A percentile compares a stretch with the other conserved stretches of the same genome.
Evolutionary conservation across 2,797 vertebrate genomes (phyloP).

Genomic region (Okamejei kenojei): DNA sequence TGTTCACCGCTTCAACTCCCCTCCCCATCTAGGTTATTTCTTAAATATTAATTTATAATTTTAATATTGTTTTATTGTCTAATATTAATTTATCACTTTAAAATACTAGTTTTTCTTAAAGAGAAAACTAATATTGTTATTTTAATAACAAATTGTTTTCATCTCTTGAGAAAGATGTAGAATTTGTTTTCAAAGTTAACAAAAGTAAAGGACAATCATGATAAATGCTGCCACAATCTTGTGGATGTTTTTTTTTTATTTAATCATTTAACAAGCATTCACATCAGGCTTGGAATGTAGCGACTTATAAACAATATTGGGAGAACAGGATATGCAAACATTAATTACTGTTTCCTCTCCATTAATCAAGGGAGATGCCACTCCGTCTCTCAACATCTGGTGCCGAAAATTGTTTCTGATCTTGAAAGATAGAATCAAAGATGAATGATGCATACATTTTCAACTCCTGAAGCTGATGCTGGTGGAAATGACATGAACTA

Average conservation of each 20-base stretch:
- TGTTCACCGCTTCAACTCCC: no score
- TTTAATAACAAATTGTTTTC: not conserved
- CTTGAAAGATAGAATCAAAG: not conserved
- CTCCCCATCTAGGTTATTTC: not conserved
- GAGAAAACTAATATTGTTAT: not conserved
- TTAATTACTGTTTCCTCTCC: not conserved
- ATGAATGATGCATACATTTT: not conserved
- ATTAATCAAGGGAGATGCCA: not conserved
- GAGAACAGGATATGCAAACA: not conserved
- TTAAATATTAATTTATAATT: not conserved
- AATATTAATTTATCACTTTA: not conserved
- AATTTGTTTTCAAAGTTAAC: not conserved
- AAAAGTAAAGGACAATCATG: not conserved
- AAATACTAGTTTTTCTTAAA: not conserved
- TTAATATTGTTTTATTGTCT: not conserved
- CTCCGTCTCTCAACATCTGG: constrained; percentile 21
- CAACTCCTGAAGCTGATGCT: not conserved
- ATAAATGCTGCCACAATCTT: not conserved
- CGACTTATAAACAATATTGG: not conserved
- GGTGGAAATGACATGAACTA: no score
- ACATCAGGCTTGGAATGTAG: not conserved
- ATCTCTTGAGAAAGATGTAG: not conserved
- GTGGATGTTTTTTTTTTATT: not conserved
- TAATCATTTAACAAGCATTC: not conserved
- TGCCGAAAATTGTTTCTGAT: not conserved